A percentile compares a stretch with the other conserved stretches of the same genome.
Conservation (phyloP, 2,888 invertebrate species). For the Amphipyra berbera region DNA sequence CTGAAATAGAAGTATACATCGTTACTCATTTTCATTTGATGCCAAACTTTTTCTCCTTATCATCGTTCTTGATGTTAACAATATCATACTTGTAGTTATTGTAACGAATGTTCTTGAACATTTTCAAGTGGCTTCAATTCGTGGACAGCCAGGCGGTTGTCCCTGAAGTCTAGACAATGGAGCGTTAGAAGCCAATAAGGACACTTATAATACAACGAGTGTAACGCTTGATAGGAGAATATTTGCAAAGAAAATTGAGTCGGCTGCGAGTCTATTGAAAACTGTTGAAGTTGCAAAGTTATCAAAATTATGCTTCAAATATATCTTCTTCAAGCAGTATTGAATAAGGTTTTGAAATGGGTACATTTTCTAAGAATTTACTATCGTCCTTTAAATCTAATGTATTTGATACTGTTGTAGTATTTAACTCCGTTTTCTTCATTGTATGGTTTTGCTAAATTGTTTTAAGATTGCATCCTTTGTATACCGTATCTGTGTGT, state of each 20-base stretch:
- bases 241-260: slow-evolving; percentile 52
- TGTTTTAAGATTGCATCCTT: too few relatives aligned
- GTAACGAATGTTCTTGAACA: slow-evolving; percentile 31
- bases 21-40: neutral
- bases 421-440: too few relatives aligned
- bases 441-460: too few relatives aligned
- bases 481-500: too few relatives aligned
- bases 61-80: neutral
- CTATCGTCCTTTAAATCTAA: too few relatives aligned
- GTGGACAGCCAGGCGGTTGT: slow-evolving; percentile 62
- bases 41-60: neutral
- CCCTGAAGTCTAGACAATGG: slow-evolving; percentile 69
- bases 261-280: slow-evolving; percentile 14
- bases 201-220: slow-evolving; percentile 35
- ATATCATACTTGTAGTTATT: slow-evolving; percentile 21
- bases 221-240: slow-evolving; percentile 22
- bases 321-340: neutral
- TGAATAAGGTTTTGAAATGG: neutral
- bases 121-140: slow-evolving; percentile 35
- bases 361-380: neutral
- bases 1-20: neutral
- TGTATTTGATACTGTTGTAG: too few relatives aligned
- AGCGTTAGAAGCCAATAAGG: slow-evolving; percentile 57
- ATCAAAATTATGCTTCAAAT: slow-evolving; percentile 22
- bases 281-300: slow-evolving; percentile 26